Percentiles rank a stretch among this genome's conserved stretches.
Conservation (phyloP, 2,797 vertebrate species). For the Buceros bicornis region DNA sequence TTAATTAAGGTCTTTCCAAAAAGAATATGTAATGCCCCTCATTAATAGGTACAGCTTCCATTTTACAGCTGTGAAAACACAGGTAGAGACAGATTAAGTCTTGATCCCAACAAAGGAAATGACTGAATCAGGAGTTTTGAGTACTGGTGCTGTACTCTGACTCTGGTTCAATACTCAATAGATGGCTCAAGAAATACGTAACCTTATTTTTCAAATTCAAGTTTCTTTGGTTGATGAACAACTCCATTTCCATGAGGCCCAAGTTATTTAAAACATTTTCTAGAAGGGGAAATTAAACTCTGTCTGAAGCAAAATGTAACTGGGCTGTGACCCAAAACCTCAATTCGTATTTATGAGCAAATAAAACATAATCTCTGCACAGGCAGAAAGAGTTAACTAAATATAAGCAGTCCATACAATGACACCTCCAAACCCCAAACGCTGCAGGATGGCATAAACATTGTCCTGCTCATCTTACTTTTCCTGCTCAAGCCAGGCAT, state of each 20-base stretch:
- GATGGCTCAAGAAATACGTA: conserved; percentile 17
- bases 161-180: neutral
- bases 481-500: neutral
- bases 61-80: conserved; percentile 49
- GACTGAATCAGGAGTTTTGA: neutral
- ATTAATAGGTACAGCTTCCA: conserved; percentile 17
- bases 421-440: neutral
- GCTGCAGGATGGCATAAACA: neutral
- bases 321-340: conserved; percentile 46
- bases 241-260: conserved; percentile 26
- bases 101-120: conserved; percentile 48
- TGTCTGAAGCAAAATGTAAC: conserved; percentile 34
- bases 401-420: neutral
- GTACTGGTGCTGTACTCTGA: neutral
- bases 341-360: conserved; percentile 32
- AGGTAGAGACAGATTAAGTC: neutral
- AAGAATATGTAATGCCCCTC: neutral
- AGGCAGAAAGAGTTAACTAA: conserved; percentile 16
- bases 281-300: conserved; percentile 44
- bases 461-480: neutral
- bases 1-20: neutral
- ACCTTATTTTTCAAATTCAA: conserved; percentile 17
- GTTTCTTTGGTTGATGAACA: conserved; percentile 24
- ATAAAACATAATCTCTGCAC: neutral
- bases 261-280: conserved; percentile 42